Base-by-base conservation (phyloP, 1,140 invertebrate species). In the Asbolus verrucosus region DNA sequence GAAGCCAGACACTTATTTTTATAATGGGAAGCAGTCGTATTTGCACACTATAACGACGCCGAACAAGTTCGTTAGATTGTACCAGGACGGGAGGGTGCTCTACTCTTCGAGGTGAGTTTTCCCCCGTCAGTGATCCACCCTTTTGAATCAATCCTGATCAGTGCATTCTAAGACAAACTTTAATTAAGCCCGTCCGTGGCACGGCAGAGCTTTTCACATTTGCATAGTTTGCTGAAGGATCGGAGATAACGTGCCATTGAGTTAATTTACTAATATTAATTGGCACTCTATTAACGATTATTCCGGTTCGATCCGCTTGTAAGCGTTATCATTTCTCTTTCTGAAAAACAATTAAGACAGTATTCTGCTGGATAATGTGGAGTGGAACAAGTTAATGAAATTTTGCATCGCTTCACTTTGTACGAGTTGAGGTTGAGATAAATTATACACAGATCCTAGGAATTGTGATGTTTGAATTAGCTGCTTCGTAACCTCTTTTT, bases 1-100 rank as follows among this genome's bases (percentile, higher is more conserved):
- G 94, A 94, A 94, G 72, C 96, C 96, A 0, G 96, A 98, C 80
- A 98, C 96, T 0, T 97, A 95, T 79, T 96, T 98, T 83, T 96
- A 90, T 80, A 94, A 94, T 76, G 92, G 92, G n/a, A 94, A 95
- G 78, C 90, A 95, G 60, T 96, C 94, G 6, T 95, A 97, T 74
- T 91, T 97, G 16, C 97, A 98, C 81, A 97, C 94, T 43, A 93
- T 96, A 72, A 95, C 94, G 3, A 92, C 92, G 2, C 94, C 94
- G 0, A 96, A 96, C 82, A 94, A 94, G 81, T 94, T 96, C 76
- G 91, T 96, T 11, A 83, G 94, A 36, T 87, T 96, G 6, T 89
- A 88, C 81, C 88, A 90, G 75, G 89, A 95, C 76, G 94, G 94
- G 59, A 84, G 90, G 43, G 90, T 96, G 0, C 85, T 95, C n/a